Conservation (phyloP, 2,113 vertebrate species). For the Petroica traversi region DNA sequence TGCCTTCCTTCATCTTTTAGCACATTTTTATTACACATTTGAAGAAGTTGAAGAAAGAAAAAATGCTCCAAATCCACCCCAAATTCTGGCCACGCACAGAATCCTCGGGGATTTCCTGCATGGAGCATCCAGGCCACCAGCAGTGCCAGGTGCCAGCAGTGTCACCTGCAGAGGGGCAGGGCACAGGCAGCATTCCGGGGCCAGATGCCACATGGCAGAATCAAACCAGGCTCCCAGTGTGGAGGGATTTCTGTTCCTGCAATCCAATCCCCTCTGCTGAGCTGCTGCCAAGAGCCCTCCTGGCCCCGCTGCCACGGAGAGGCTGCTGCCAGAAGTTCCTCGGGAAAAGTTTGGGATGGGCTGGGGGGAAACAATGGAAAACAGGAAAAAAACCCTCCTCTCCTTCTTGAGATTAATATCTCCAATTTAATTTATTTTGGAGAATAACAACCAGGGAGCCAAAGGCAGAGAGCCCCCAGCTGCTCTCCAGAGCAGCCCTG, state of each 20-base stretch:
- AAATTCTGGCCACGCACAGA: no score
- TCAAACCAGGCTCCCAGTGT: not conserved
- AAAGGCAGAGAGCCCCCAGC: not conserved
- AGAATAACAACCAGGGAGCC: not conserved
- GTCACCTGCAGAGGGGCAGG: not conserved
- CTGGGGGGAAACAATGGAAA: not conserved
- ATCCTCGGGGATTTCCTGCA: rapidly evolving
- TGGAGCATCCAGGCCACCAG: not conserved
- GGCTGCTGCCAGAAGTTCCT: not conserved
- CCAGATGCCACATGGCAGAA: not conserved
- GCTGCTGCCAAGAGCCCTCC: not conserved
- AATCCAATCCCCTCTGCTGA: not conserved
- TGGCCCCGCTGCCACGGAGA: not conserved
- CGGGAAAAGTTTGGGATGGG: not conserved
- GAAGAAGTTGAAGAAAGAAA: not conserved
- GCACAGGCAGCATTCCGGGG: not conserved
- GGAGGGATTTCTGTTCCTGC: slow-evolving; percentile 5
- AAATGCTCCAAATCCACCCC: not conserved
- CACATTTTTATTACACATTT: not conserved
- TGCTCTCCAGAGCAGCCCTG: rapidly evolving
- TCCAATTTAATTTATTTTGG: not conserved
- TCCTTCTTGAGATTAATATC: not conserved
- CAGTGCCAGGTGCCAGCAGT: not conserved
- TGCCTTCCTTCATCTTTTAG: not conserved
- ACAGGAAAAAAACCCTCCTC: rapidly evolving